phyloP scores from a whole-genome alignment of 1,140 invertebrate genomes.

The Mycetomoellerius zeteki region DNA sequence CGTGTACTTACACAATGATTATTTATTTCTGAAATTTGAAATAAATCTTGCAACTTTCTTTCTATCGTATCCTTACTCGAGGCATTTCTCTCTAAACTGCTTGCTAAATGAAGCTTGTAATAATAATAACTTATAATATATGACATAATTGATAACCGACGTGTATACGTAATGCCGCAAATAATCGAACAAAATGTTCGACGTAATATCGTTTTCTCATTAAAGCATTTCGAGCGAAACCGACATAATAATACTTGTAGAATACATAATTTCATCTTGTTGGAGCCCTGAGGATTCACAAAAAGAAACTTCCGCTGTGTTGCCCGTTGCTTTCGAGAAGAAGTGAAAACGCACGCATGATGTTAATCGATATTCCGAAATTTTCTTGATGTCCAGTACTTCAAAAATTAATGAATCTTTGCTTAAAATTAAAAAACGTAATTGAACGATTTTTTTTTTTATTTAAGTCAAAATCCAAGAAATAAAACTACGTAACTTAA shows the following conservation, averaged over 20 bases:
- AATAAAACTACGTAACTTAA: too few species aligned
- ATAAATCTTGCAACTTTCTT: slow-evolving; percentile 15
- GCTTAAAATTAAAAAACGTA: too few species aligned
- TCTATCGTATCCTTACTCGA: background rate
- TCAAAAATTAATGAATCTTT: too few species aligned
- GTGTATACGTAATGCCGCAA: background rate
- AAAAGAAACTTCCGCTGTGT: slow-evolving; percentile 14
- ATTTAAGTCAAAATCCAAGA: too few species aligned
- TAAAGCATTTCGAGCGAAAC: slow-evolving; percentile 42
- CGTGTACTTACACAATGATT: background rate
- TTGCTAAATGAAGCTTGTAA: slow-evolving; percentile 23
- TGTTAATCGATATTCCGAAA: background rate
- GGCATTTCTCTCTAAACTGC: background rate
- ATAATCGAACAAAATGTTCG: slow-evolving; percentile 47
- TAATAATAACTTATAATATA: slow-evolving; percentile 13
- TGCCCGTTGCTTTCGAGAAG: slow-evolving; percentile 28
- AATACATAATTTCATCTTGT: slow-evolving; percentile 24
- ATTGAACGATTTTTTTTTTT: too few species aligned
- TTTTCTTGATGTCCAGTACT: too few species aligned
- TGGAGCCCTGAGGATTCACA: background rate
- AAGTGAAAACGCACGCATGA: background rate
- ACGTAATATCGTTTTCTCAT: slow-evolving; percentile 14
- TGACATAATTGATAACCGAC: slow-evolving; percentile 36
- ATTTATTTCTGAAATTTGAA: slow-evolving; percentile 35
- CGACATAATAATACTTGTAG: slow-evolving; percentile 35